Evolutionary conservation across 2,888 invertebrate species (phyloP), one percentile per base, ranked within the genome.

Genomic region (Ectobius pallidus): DNA sequence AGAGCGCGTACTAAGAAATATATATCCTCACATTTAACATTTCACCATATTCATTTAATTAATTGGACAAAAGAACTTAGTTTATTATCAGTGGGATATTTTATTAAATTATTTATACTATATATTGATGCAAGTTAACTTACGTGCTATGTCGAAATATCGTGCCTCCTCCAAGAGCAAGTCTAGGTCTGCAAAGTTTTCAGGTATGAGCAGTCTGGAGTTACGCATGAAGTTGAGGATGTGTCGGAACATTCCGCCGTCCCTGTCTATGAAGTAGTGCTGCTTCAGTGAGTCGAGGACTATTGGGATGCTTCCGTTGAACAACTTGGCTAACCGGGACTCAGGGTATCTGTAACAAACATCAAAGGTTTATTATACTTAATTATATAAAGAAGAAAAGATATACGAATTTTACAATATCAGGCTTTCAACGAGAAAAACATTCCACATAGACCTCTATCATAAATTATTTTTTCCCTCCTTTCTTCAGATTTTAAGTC

Each of bases 181-280:
- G 79, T 97, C 96, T 77, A 94, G 83, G 81, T 96, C 93, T 32
- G 90, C 87, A 83, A 97, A 98, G 82, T 94, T 91, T 27, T 92
- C 91, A 0, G 97, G 95, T 78, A 98, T 89, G 75, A 95, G 86
- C 70, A 97, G 88, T 79, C 92, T 90, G 74, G 94, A 93, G 83
- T 96, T 95, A 79, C 99, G 89, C 88, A 99, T 91, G 83, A 95
- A 99, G 86, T 98, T 98, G 76, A 99, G 88, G 80, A 99, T 95
- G 83, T 99, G 97, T 25, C 98, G 90, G 86, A 99, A 99, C 93
- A 97, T 95, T 77, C 93, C 94, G 2, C 99, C 98, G 82, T 99
- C 99, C 65, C 99, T 89, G 86, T 99, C 99, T 79, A 99, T 97
- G 86, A 99, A 99, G 84, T 99, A 99, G 83, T 99, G 97, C 82